Evolutionary conservation across 2,888 invertebrate genomes (phyloP), one percentile per base, ranked within the genome.

Genomic region (Eristalinus aeneus): DNA sequence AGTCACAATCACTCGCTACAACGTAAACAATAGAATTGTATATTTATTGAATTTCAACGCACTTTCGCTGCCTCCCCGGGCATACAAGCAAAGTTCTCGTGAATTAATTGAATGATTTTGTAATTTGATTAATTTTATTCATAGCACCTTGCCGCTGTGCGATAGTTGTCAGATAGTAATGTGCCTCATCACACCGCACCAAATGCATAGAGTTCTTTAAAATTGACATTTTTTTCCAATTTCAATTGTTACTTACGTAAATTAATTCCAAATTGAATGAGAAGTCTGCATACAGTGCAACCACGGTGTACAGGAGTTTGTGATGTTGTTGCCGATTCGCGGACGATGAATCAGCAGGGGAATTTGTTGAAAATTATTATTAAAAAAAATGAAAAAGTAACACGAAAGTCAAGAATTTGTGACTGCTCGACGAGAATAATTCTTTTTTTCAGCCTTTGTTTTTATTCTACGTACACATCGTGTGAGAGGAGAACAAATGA

Each of bases 391-490:
- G 65, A 67, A 81, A 86, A 86, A 73, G 39, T 68, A 86, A 82
- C 82, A 78, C 82, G 86, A 86, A 82, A 58, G 74, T 82, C 77
- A 74, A 82, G 76, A 61, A 81, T 86, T 86, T 86, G 86, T 86
- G 82, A 86, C 86, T 86, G 64, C 60, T 86, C 85, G 77, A 86
- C 76, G 81, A 77, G 73, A 79, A 79, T 81, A 60, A 63, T 65
- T n/a, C n/a, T n/a, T 64, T 80, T 58, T 69, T 58, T 58, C 78
- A 75, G 79, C 87, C 83, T 87, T 87, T 87, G 87, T 87, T 87
- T 87, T 87, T 87, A 87, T 87, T 78, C 83, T 79, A 87, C 83
- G 79, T 83, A 87, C 79, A 87, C 87, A 83, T 83, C 68, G 79
- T 32, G 83, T 22, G 63, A 79, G 87, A 78, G 75, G 87, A 83